Evolutionary conservation across 2,113 vertebrate genomes (phyloP), one percentile per base, ranked within the genome.

Genomic region (Pomatorhinus ruficollis): DNA sequence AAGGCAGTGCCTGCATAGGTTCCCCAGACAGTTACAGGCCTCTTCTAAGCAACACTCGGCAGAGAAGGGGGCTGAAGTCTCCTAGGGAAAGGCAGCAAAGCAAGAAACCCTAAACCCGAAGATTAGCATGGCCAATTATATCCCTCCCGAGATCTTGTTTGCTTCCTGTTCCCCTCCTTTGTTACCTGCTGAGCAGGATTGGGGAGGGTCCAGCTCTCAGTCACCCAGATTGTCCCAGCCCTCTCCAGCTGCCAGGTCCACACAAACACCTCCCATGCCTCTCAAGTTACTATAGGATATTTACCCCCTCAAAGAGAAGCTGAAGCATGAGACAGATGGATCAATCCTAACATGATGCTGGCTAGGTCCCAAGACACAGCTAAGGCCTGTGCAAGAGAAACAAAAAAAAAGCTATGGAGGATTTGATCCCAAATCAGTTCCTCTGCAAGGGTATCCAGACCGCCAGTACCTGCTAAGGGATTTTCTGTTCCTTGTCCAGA

Each of bases 111-210:
- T 69, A 95, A 96, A 54, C 70, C 75, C 5, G 1, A 79, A 79
- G 25, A 95, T 94, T 94, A 95, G 87, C 91, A 94, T 90, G 75
- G 27, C 45, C 87, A 91, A 95, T 95, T 89, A 94, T 4, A 30
- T 40, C 59, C 70, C 53, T 89, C 42, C 54, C 0, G 2, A 94
- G 63, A 87, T 83, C 70, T 65, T 54, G 40, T 66, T 89, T n/a
- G 89, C 57, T 93, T 96, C 93, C 95, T 89, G 89, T 50, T 97
- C 90, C 61, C 63, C 63, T 96, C 71, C 84, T 87, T 95, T 47
- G 3, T 42, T 91, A 95, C 94, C 71, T 85, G 96, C 84, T 7
- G 2, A 95, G 94, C 96, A 87, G 42, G 94, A 83, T 31, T 2
- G 0, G 93, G 94, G 45, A 95, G 66, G 70, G 91, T 94, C 83